phyloP scores from a whole-genome alignment of 2,113 vertebrate genomes.

The Tauraco erythrolophus region DNA sequence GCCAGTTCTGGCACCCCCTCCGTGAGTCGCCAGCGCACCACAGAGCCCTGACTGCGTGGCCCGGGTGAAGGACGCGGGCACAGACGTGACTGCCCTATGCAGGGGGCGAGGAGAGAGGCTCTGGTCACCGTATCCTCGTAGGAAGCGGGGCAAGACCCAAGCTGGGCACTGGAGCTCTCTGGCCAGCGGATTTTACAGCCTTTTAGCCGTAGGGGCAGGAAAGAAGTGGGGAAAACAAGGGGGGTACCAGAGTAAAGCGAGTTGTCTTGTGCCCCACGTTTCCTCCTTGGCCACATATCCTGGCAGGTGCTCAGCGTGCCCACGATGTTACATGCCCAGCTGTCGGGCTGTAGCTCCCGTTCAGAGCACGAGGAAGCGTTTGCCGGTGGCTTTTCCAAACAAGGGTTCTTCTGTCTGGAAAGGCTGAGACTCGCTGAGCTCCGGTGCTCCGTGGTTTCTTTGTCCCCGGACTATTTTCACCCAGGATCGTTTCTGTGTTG shows the following conservation, averaged over 20 bases:
- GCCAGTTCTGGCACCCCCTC: too few species aligned
- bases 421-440: not conserved
- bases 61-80: accelerated
- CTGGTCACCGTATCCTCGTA: not conserved
- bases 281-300: not conserved
- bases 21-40: accelerated
- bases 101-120: not conserved
- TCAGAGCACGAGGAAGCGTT: not conserved
- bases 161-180: not conserved
- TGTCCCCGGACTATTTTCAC: not conserved
- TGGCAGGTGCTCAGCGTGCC: accelerated
- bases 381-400: not conserved
- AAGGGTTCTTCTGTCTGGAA: not conserved
- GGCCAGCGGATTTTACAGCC: not conserved
- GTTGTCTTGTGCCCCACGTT: not conserved
- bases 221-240: not conserved
- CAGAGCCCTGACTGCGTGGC: not conserved
- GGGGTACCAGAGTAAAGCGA: not conserved
- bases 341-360: accelerated
- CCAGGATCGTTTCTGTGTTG: not conserved
- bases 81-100: not conserved
- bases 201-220: not conserved
- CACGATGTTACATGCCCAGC: accelerated
- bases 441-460: not conserved
- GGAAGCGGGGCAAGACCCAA: too few species aligned